phyloP scores from a whole-genome alignment of 2,888 invertebrate genomes.

The Cheilosia pagana region DNA sequence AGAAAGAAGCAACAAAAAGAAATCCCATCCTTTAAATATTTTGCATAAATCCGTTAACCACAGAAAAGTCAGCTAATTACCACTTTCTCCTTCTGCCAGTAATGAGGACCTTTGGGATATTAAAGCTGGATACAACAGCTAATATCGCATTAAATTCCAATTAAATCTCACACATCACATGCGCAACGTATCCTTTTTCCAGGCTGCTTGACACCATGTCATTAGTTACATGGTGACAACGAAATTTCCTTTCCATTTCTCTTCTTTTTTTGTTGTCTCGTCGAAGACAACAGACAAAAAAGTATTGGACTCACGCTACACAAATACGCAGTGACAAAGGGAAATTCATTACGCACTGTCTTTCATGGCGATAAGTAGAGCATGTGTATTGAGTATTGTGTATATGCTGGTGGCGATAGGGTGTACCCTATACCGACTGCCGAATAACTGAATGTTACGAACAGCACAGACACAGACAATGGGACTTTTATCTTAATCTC shows the following conservation, averaged over 20 bases:
- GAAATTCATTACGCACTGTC: constrained; percentile 58
- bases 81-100: neutral
- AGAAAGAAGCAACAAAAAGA: too few species aligned
- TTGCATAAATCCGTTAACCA: neutral
- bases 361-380: constrained; percentile 45
- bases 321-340: constrained; percentile 17
- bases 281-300: neutral
- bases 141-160: constrained; percentile 52
- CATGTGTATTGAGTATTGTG: constrained; percentile 3
- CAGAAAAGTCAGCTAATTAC: neutral
- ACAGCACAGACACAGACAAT: constrained; percentile 8
- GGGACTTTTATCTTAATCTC: constrained; percentile 51
- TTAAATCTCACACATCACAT: constrained; percentile 56
- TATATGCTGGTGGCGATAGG: neutral
- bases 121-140: constrained; percentile 17
- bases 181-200: constrained; percentile 38
- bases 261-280: too few species aligned
- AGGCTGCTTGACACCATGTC: constrained; percentile 49
- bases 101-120: constrained; percentile 8
- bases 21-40: too few species aligned
- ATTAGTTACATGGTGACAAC: constrained; percentile 54
- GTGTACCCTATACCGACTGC: neutral
- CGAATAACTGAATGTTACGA: neutral
- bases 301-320: neutral
- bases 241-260: constrained; percentile 17